Conservation (phyloP, 2,113 vertebrate species). For the Rhabdornis inornatus region DNA sequence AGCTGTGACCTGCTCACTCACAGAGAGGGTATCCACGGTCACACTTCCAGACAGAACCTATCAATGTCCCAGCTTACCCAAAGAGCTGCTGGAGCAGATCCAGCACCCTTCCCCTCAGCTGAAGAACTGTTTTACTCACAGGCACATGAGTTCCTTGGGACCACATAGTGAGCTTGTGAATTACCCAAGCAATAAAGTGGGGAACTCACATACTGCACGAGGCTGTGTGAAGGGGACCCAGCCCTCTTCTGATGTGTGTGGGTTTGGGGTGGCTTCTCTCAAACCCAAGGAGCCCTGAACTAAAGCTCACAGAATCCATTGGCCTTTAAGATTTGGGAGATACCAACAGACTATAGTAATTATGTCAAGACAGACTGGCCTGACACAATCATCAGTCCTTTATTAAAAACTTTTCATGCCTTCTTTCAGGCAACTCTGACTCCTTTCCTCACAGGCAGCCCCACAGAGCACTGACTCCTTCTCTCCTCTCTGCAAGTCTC, state of each 20-base stretch:
- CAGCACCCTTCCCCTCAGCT: background rate
- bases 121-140: background rate
- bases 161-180: fast-evolving
- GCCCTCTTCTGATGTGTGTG: no score
- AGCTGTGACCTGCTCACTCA: background rate
- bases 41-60: no score
- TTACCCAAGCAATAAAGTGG: fast-evolving
- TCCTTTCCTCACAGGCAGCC: no score
- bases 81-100: background rate
- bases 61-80: background rate
- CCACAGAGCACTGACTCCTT: no score
- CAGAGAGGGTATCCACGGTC: background rate
- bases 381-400: no score
- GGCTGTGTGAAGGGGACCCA: background rate
- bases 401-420: no score
- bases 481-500: no score
- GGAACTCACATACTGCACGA: fast-evolving
- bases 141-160: background rate
- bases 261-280: background rate
- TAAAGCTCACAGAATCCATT: background rate
- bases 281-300: background rate
- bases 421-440: no score
- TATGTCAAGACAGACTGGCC: no score
- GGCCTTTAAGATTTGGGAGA: background rate
- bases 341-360: background rate